These are phyloP conservation scores for Apistogramma diplotaenia DNA, from an alignment of 2,113 vertebrate species.

Conservation along the genomic window DNA sequence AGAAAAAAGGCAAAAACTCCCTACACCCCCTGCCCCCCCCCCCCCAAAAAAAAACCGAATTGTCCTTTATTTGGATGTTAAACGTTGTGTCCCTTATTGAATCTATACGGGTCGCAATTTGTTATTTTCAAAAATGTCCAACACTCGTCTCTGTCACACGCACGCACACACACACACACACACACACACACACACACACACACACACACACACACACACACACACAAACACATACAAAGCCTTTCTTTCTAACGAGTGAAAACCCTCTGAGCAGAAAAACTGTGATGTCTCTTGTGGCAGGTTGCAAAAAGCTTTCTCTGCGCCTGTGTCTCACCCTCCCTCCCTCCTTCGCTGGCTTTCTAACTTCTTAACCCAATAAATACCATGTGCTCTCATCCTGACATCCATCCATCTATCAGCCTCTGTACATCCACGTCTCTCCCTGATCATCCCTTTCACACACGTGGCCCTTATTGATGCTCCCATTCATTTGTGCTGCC, in stretches of 20 bases:
- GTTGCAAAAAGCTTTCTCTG: constrained; percentile 75
- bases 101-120: too few species aligned
- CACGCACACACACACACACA: too few species aligned
- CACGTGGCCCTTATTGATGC: background rate
- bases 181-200: too few species aligned
- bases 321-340: constrained; percentile 23
- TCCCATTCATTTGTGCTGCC: constrained; percentile 24
- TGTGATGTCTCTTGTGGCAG: constrained; percentile 73
- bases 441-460: constrained; percentile 17
- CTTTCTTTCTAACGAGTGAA: constrained; percentile 58
- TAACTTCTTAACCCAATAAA: background rate
- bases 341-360: background rate
- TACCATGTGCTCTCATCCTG: background rate
- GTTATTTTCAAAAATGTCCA: too few species aligned
- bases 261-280: constrained; percentile 68
- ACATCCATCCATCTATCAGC: constrained; percentile 8
- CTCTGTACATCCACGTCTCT: background rate
- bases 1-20: too few species aligned
- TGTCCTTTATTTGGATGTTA: too few species aligned
- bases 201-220: background rate
- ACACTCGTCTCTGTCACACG: too few species aligned
- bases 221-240: constrained; percentile 17
- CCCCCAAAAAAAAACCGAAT: too few species aligned
- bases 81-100: too few species aligned
- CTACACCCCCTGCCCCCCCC: too few species aligned